These are phyloP conservation scores for Petrocephalus microphthalmus DNA, from an alignment of 2,113 vertebrate species.

Conservation along the genomic window DNA sequence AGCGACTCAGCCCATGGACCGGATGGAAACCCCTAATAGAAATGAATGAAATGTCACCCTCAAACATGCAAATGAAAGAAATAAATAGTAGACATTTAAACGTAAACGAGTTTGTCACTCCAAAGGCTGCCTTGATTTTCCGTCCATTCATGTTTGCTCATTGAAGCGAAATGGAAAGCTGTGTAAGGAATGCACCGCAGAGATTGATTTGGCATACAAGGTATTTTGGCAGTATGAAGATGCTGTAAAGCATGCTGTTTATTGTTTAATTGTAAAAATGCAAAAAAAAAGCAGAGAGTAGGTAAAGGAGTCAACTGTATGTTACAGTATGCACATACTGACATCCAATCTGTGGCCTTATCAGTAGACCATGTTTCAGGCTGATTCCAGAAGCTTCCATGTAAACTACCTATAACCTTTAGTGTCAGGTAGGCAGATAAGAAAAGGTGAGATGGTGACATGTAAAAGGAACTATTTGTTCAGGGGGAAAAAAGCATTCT, in stretches of 20 bases:
- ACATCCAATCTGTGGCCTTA: not conserved
- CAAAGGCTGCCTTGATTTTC: constrained; percentile 10
- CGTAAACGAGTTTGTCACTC: not conserved
- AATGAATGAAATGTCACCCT: not conserved
- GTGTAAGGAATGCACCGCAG: not conserved
- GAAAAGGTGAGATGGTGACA: not conserved
- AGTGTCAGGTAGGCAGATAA: not conserved
- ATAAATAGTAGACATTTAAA: not conserved
- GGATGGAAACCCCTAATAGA: not conserved
- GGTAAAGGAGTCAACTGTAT: not conserved
- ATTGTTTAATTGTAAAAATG: constrained; percentile 5
- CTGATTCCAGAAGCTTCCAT: not conserved
- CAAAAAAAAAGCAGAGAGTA: not conserved
- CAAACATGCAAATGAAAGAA: not conserved
- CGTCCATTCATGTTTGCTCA: constrained; percentile 3
- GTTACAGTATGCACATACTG: not conserved
- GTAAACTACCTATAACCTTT: not conserved
- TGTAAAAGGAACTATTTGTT: not conserved
- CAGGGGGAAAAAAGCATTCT: not conserved
- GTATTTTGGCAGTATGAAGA: constrained; percentile 12
- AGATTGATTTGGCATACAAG: constrained; percentile 24
- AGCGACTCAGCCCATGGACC: too few species aligned
- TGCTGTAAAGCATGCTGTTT: constrained; percentile 9
- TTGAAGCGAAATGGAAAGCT: not conserved
- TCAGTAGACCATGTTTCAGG: not conserved